These are phyloP conservation scores for Smittia sp. DNA, from an alignment of 2,888 invertebrate genomes.

Conservation along the genomic window DNA sequence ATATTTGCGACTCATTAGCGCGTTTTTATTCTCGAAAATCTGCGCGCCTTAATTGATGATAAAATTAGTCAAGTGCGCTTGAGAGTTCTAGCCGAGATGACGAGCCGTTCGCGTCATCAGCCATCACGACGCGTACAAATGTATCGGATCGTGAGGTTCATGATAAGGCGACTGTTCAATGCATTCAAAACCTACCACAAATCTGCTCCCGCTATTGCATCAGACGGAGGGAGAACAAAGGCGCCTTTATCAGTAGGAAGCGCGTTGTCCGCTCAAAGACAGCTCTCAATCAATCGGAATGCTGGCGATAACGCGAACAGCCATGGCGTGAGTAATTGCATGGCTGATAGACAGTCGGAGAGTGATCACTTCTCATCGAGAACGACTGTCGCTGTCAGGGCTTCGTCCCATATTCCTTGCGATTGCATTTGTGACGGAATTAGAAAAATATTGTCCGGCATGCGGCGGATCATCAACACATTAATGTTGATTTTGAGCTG, in stretches of 20 bases:
- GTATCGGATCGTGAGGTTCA: slow-evolving; percentile 15
- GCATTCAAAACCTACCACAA: slow-evolving; percentile 32
- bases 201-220: slow-evolving; percentile 34
- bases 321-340: slow-evolving; percentile 18
- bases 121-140: slow-evolving; percentile 22
- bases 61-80: too few species aligned
- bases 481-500: neutral
- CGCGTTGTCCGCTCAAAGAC: slow-evolving; percentile 22
- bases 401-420: neutral
- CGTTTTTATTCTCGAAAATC: too few species aligned
- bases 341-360: too few species aligned
- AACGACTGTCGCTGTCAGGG: neutral
- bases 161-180: slow-evolving; percentile 27
- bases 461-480: neutral
- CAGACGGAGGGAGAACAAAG: slow-evolving; percentile 29
- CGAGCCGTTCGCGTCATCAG: neutral
- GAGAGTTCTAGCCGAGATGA: neutral
- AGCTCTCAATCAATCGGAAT: slow-evolving; percentile 19
- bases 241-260: slow-evolving; percentile 20
- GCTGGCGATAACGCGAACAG: slow-evolving; percentile 13
- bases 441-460: neutral
- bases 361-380: neutral
- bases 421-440: neutral
- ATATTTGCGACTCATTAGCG: neutral
- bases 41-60: too few species aligned